Evolutionary conservation across 2,797 vertebrate species (phyloP).

Genomic region (Glossophaga mutica): DNA sequence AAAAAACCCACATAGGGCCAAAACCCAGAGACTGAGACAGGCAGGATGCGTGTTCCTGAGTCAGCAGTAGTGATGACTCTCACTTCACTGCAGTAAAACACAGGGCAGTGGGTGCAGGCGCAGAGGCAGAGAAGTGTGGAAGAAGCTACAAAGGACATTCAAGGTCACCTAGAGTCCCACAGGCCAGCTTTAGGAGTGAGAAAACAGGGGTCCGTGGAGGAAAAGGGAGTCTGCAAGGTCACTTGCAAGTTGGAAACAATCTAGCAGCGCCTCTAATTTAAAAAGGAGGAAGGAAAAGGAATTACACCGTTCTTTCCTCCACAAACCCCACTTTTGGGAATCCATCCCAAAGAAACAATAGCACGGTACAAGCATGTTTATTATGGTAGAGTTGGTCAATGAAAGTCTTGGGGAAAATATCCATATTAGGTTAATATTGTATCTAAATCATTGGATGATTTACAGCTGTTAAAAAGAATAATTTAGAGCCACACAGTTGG

Average conservation of each 20-base stretch:
- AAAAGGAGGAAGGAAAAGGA: not conserved
- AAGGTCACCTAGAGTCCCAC: conserved; percentile 6
- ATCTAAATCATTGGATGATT: not conserved
- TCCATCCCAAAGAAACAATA: not conserved
- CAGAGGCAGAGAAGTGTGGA: not conserved
- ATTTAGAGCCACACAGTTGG: not conserved
- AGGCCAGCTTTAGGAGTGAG: not conserved
- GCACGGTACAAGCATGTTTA: not conserved
- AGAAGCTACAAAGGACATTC: not conserved
- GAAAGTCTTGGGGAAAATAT: not conserved
- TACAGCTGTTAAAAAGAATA: not conserved
- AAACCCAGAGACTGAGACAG: not conserved
- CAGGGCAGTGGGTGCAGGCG: not conserved
- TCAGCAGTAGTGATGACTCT: conserved; percentile 27
- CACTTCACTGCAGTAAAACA: conserved; percentile 22
- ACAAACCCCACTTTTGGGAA: not conserved
- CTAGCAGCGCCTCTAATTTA: not conserved
- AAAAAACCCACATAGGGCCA: not conserved
- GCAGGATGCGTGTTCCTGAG: not conserved
- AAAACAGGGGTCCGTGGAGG: not conserved
- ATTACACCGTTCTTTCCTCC: not conserved
- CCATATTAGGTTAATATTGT: not conserved
- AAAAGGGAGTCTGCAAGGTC: not conserved
- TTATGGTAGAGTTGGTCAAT: not conserved
- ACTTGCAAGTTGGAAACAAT: not conserved